These are phyloP conservation scores for Magallana ariakensis DNA, from an alignment of 1,140 invertebrate genomes.

Conservation along the genomic window DNA sequence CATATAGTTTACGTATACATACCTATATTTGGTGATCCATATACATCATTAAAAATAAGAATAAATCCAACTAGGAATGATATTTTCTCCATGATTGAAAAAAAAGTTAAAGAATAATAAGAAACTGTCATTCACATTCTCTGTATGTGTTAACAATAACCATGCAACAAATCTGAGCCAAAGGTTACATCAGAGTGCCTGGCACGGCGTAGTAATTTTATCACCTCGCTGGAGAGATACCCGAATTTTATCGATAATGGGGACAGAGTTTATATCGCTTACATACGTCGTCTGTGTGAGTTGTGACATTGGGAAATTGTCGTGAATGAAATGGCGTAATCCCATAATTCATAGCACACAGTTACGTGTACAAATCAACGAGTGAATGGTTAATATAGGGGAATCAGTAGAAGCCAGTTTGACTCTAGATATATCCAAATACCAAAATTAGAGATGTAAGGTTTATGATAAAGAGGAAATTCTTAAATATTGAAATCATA, in stretches of 20 bases:
- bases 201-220: not conserved
- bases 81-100: not conserved
- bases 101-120: not conserved
- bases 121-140: not conserved
- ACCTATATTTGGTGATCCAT: not conserved
- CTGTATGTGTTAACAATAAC: not conserved
- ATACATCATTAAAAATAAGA: not conserved
- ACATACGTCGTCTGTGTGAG: too few species aligned
- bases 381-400: too few species aligned
- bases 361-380: too few species aligned
- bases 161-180: not conserved
- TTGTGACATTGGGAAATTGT: too few species aligned
- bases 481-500: too few species aligned
- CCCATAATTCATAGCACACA: too few species aligned
- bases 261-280: not conserved
- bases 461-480: too few species aligned
- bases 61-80: not conserved
- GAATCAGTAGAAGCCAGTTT: too few species aligned
- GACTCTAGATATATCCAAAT: too few species aligned
- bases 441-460: too few species aligned
- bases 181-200: not conserved
- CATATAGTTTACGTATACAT: not conserved
- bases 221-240: not conserved
- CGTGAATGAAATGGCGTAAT: too few species aligned
- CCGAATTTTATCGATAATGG: not conserved